Base-by-base conservation (phyloP, 2,113 vertebrate species). In the Macquaria ambigua region DNA sequence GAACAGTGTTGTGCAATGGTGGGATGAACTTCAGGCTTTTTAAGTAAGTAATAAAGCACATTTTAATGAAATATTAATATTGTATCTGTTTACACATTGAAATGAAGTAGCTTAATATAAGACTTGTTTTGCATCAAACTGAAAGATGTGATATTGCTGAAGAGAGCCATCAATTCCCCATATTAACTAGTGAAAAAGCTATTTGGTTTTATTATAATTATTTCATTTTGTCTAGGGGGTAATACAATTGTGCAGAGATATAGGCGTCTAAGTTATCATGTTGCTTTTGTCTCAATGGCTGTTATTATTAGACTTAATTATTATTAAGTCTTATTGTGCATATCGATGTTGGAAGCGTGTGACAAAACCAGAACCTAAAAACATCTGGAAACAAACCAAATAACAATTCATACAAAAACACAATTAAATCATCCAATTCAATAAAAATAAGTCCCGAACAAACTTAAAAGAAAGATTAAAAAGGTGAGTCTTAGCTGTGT, bases 11-110 rank as follows among this genome's bases (percentile, higher is more conserved):
- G 10, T 31, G n/a, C 6, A 21, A 4, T 21, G 16, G 20, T 12
- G 39, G 6, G 9, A 28, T 41, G 34, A 23, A 55, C 8, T 20
- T 34, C 34, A 34, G 34, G 34, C 34, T 34, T 34, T 5, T 34
- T 34, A 34, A 34, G 2, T 34, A 3, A 81, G 15, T 43, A 71
- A 55, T 66, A 34, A 72, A 71, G 79, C 53, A 74, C 9, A 55
- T 81, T 78, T 81, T 12, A 67, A 74, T 69, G 7, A 78, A 66
- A 78, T 55, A 0, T 20, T 25, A 37, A 37, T 7, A 75, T 14
- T 15, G 25, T 20, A 64, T 77, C 39, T 61, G 20, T 63, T 67
- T 67, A 52, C 14, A 43, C 31, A 34, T 8, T 58, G 28, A 76
- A 63, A 59, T 59, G 5, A 69, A 43, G 23, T 1, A 21, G 25